Base-by-base conservation (phyloP, 2,888 invertebrate species). In the Busseola fusca region DNA sequence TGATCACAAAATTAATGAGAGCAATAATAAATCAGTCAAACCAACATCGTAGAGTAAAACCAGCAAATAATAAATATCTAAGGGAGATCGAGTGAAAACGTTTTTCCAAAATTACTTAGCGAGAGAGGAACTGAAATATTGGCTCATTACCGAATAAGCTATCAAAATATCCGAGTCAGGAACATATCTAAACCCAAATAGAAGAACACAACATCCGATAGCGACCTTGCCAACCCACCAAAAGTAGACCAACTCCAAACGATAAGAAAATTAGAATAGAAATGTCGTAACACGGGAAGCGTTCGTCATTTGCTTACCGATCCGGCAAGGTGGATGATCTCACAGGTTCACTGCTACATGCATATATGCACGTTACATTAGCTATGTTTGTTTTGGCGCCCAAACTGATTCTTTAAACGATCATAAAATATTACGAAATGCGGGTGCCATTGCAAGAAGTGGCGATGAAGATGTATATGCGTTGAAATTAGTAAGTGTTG, bases 301-400 rank as follows among this genome's bases (percentile, higher is more conserved):
- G 75, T 77, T 80, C 80, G 84, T 87, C 87, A 86, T 83, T 83
- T 71, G 71, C 78, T 69, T 71, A 69, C 85, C 76, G 83, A 90
- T 89, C 87, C 86, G 85, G 88, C 87, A 92, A 92, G 92, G 91
- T 91, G 91, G 88, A 86, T 93, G 92, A 93, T 92, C 91, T 93
- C 92, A 93, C 81, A 85, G 82, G 86, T 88, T 88, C 90, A 88
- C 80, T 89, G 90, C 88, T 89, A 90, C 91, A 88, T 83, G 80
- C 81, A 84, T 71, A 84, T 71, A 56, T 87, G 88, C 86, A 88
- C 76, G 87, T 84, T 88, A 91, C 88, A 87, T 89, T 87, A 87
- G 70, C 77, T 83, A 69, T 91, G 89, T 93, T 92, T 92, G 85
- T 92, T 91, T 93, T 90, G 89, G 91, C 82, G 80, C 77, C 72